Conservation (phyloP, 2,113 vertebrate genomes). For the Cephalopterus ornatus region DNA sequence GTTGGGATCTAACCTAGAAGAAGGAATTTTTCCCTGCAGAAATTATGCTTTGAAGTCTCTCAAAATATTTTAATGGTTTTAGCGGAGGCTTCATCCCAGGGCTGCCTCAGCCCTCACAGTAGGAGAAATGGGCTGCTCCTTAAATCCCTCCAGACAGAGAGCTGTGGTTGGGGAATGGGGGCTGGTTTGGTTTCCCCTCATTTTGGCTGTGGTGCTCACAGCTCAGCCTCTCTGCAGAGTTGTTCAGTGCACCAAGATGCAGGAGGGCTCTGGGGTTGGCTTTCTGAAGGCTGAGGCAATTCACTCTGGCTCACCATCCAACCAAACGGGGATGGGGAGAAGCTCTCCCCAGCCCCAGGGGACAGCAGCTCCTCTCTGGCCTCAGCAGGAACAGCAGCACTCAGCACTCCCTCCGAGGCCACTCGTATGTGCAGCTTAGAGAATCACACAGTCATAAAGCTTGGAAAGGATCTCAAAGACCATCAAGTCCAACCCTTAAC, state of each 20-base stretch:
- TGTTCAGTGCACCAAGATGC: neutral
- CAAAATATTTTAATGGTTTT: neutral
- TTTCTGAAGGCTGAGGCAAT: neutral
- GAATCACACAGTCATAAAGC: neutral
- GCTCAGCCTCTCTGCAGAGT: neutral
- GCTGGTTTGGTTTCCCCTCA: neutral
- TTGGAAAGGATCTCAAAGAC: accelerated
- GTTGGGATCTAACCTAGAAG: neutral
- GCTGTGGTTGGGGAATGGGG: neutral
- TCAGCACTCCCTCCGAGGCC: accelerated
- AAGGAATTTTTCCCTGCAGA: neutral
- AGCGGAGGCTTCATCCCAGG: neutral
- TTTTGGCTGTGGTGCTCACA: neutral
- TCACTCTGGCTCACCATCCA: neutral
- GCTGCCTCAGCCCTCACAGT: neutral
- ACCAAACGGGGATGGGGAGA: accelerated
- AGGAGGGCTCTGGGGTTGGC: neutral
- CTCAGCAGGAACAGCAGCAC: neutral
- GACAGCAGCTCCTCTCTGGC: neutral
- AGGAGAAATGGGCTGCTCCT: neutral
- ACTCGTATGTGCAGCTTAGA: accelerated
- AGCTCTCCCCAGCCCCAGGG: neutral
- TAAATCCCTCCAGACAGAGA: neutral
- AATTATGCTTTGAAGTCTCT: neutral
- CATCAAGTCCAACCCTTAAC: neutral